Base-by-base conservation (phyloP, 2,888 invertebrate genomes). In the Eilema griseolum region DNA sequence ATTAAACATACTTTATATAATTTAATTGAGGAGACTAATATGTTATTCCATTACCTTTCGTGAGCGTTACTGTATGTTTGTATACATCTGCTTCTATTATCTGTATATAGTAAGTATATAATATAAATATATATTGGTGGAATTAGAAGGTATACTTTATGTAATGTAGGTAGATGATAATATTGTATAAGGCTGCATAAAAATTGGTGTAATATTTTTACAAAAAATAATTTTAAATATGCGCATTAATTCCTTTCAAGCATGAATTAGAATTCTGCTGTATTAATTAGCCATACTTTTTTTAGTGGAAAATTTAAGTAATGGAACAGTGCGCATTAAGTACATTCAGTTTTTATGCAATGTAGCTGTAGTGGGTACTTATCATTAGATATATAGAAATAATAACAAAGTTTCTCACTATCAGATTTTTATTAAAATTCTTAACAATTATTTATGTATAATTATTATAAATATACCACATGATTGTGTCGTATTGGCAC, bases 351-450 rank as follows among this genome's bases (percentile, higher is more conserved):
- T 80, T 81, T 83, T 76, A 78, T 78, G 79, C 81, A 78, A 76
- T 69, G 70, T 81, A 78, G 71, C 72, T 52, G 52, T 76, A 72
- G 63, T 67, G 41, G 67, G 70, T 52, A 68, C 67, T 61, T 69
- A 63, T 68, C 33, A 63, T 74, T 65, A 72, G 46, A 80, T 37
- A 57, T 14, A 33, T n/a, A 56, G 8, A 56, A 76, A 79, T 83
- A 92, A 88, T 84, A 85, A 85, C 74, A 80, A 77, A 79, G 16
- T 73, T 83, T 80, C 83, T 88, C 85, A 86, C 89, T 91, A 90
- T 92, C 83, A 85, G 87, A 88, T 91, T 93, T 87, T 92, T 92
- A 92, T 92, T 93, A 91, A 91, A 94, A 91, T 90, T 87, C 88
- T 93, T 92, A 91, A 91, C 88, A 91, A 89, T 82, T 90, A 89